Evolutionary conservation across 1,140 invertebrate species (phyloP).

Genomic region (Plectrocnemia conspersa): DNA sequence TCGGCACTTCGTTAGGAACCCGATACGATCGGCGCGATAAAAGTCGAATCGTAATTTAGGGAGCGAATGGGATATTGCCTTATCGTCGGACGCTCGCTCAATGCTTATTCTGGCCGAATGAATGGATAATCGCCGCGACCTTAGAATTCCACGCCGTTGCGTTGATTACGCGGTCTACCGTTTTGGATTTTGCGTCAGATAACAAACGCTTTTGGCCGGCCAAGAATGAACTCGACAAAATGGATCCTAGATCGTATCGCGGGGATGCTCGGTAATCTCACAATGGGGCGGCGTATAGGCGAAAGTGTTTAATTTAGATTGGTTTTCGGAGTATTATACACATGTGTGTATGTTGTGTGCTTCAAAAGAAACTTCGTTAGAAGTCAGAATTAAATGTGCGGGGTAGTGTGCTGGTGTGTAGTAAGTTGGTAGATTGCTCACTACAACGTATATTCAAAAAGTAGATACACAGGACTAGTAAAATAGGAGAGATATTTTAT

Average conservation of each 20-base stretch:
- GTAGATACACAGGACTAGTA: too few relatives aligned
- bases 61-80: conserved; percentile 7
- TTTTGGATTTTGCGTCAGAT: neutral
- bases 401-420: too few relatives aligned
- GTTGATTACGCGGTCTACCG: conserved; percentile 11
- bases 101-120: conserved; percentile 3
- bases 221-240: neutral
- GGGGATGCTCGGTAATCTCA: conserved; percentile 1
- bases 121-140: conserved; percentile 5
- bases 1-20: conserved; percentile 32
- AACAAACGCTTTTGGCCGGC: neutral
- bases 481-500: too few relatives aligned
- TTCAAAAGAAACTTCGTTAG: too few relatives aligned
- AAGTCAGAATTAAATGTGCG: too few relatives aligned
- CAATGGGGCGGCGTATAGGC: too few relatives aligned
- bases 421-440: too few relatives aligned
- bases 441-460: too few relatives aligned
- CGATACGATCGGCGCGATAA: conserved; percentile 29
- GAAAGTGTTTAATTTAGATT: too few relatives aligned
- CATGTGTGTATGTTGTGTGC: too few relatives aligned
- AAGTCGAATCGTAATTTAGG: conserved; percentile 29
- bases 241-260: neutral
- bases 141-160: conserved; percentile 3
- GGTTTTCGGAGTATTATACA: too few relatives aligned
- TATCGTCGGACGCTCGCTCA: neutral